A percentile compares a stretch with the other conserved stretches of the same genome.
Evolutionary conservation across 2,113 vertebrate genomes (phyloP).

Genomic region (Trematomus loennbergii): DNA sequence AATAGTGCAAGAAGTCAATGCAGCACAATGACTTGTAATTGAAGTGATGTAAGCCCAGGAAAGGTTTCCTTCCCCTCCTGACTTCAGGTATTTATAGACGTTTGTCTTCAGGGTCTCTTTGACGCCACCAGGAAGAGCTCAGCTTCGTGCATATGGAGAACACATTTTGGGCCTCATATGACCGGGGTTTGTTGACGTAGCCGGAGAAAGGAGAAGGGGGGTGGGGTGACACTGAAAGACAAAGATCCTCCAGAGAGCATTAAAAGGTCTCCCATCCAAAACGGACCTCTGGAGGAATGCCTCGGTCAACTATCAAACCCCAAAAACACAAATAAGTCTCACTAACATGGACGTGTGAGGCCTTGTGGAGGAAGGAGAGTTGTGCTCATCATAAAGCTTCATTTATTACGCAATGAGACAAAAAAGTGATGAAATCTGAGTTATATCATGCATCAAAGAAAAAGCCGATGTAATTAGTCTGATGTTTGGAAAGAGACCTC

Average conservation of each 20-base stretch:
- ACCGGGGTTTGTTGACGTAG: conserved; percentile 17
- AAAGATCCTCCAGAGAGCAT: conserved; percentile 46
- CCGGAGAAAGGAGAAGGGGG: background rate
- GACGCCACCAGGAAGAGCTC: conserved; percentile 73
- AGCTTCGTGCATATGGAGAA: conserved; percentile 76
- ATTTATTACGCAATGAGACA: background rate
- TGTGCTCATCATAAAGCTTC: background rate
- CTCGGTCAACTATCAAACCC: conserved; percentile 14
- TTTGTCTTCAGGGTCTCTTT: conserved; percentile 69
- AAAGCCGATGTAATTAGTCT: conserved; percentile 24
- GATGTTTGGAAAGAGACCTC: conserved; percentile 12
- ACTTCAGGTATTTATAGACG: conserved; percentile 77
- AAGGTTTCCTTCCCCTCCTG: conserved; percentile 78
- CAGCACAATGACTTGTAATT: conserved; percentile 51
- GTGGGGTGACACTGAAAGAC: conserved; percentile 14
- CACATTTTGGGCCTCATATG: conserved; percentile 49
- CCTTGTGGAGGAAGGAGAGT: background rate
- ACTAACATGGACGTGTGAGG: background rate
- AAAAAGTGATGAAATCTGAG: background rate
- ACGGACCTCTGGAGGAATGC: conserved; percentile 21
- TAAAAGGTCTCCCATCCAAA: conserved; percentile 4
- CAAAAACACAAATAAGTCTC: conserved; percentile 21
- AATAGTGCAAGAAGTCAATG: too few relatives aligned
- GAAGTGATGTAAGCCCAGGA: conserved; percentile 67
- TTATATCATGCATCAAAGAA: conserved; percentile 21